Conservation (phyloP, 2,888 invertebrate genomes). For the Aleiodes leptofemur region DNA sequence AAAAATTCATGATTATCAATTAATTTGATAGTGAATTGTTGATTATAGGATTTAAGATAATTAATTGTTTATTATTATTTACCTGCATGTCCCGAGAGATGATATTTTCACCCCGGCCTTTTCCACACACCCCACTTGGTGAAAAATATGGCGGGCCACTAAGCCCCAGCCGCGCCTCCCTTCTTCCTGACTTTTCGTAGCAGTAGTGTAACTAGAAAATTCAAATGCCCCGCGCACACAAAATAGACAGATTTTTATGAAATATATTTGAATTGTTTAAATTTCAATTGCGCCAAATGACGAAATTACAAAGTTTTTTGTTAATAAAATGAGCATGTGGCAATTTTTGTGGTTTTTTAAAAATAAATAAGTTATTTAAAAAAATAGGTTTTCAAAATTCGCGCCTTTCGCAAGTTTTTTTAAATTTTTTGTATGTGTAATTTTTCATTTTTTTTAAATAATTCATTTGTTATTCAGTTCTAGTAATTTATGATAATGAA, state of each 20-base stretch:
- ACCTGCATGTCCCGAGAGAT: conserved; percentile 75
- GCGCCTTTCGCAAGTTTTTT: no score
- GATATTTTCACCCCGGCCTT: conserved; percentile 75
- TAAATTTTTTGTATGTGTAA: no score
- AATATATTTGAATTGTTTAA: not conserved
- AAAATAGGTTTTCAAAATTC: not conserved
- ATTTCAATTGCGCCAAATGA: no score
- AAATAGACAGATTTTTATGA: not conserved
- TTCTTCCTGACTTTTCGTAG: conserved; percentile 50
- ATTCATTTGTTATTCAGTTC: no score
- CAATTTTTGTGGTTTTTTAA: no score
- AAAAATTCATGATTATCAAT: not conserved
- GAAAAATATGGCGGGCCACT: conserved; percentile 85
- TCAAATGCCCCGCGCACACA: not conserved
- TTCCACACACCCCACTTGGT: conserved; percentile 82
- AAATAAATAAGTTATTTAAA: not conserved
- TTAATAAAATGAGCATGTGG: no score
- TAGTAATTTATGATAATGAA: no score
- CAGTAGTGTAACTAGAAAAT: conserved; percentile 44
- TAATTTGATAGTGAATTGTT: not conserved
- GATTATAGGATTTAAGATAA: not conserved
- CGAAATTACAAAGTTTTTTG: not conserved
- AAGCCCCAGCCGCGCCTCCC: conserved; percentile 60
- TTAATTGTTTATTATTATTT: conserved; percentile 48
- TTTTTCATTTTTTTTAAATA: no score